Conservation (phyloP, 2,797 vertebrate species). For the Paguma larvata region DNA sequence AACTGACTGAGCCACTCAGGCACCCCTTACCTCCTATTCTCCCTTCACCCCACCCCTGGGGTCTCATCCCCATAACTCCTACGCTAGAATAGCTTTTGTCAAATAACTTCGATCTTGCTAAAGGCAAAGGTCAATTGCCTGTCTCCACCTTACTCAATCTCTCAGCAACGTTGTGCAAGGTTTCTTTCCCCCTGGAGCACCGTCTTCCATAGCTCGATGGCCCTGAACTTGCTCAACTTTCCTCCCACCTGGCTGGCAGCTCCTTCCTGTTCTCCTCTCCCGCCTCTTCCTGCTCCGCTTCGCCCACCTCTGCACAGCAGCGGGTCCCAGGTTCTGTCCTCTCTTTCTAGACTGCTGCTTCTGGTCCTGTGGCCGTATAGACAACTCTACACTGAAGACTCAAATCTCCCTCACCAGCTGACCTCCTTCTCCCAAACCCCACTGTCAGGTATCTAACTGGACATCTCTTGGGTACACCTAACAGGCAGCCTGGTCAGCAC, state of each 20-base stretch:
- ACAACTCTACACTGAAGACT: not conserved
- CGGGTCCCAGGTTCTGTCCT: not conserved
- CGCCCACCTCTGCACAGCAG: not conserved
- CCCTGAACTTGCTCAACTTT: not conserved
- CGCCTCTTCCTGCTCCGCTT: not conserved
- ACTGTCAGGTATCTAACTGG: not conserved
- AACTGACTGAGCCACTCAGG: no score
- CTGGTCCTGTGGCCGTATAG: not conserved
- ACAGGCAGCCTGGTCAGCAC: not conserved
- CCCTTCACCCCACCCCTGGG: not conserved
- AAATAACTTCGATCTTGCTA: not conserved
- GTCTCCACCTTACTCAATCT: not conserved
- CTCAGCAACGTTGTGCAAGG: not conserved
- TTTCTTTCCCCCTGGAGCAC: not conserved
- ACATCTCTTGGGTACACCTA: not conserved
- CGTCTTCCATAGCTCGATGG: not conserved
- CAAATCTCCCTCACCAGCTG: not conserved
- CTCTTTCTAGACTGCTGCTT: not conserved
- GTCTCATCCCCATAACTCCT: not conserved
- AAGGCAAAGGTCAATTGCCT: not conserved
- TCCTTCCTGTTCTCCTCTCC: not conserved
- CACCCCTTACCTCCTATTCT: not conserved
- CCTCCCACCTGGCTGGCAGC: not conserved
- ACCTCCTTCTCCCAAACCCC: not conserved
- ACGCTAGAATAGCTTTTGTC: not conserved